phyloP scores from a whole-genome alignment of 2,888 invertebrate genomes.

The Empis stercorea region DNA sequence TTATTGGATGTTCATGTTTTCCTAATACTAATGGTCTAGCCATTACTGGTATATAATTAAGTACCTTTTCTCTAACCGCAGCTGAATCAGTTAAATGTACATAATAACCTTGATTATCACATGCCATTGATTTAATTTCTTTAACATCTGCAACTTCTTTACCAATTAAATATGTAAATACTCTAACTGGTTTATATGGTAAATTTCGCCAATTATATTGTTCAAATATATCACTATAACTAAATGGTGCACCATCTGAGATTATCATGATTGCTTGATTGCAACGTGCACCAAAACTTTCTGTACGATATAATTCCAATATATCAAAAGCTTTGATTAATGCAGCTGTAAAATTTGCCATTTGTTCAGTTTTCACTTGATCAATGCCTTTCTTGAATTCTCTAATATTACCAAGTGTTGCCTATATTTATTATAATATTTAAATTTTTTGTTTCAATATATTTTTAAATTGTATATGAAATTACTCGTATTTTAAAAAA shows the following conservation, averaged over 20 bases:
- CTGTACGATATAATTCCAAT: constrained; percentile 51
- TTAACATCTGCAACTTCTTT: constrained; percentile 83
- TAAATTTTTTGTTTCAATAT: background rate
- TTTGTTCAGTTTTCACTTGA: constrained; percentile 66
- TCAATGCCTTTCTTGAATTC: constrained; percentile 71
- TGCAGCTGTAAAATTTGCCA: constrained; percentile 88
- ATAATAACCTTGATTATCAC: constrained; percentile 90
- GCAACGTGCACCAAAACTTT: constrained; percentile 56
- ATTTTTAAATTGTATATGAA: no score
- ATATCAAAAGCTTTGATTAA: constrained; percentile 81
- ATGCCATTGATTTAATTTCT: constrained; percentile 97
- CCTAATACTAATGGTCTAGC: constrained; percentile 87
- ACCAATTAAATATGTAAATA: constrained; percentile 97
- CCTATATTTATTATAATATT: constrained; percentile 38
- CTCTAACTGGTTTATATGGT: constrained; percentile 72
- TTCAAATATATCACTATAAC: constrained; percentile 84
- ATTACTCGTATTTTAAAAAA: no score
- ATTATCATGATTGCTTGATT: constrained; percentile 97
- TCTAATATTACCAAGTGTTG: constrained; percentile 71
- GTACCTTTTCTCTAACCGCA: constrained; percentile 91
- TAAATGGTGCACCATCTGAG: constrained; percentile 96
- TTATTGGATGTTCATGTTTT: constrained; percentile 71
- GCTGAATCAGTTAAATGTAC: constrained; percentile 93
- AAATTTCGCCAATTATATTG: constrained; percentile 71
- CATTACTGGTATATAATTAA: constrained; percentile 95